phyloP scores from a whole-genome alignment of 2,797 vertebrate species.

The Gallinago solitaria region DNA sequence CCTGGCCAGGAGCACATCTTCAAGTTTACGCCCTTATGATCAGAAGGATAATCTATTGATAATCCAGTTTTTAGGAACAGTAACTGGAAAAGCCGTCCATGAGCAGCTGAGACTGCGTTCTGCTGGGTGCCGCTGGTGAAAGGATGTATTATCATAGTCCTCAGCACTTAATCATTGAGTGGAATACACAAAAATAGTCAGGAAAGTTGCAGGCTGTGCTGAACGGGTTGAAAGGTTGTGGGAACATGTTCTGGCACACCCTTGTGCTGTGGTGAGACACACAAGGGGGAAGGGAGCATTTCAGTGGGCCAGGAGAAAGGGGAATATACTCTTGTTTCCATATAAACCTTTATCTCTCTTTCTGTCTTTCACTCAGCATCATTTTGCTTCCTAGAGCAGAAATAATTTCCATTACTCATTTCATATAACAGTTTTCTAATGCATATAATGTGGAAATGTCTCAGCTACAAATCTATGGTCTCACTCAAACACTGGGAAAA shows the following conservation, averaged over 20 bases:
- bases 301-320: not conserved
- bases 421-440: not conserved
- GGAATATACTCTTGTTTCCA: not conserved
- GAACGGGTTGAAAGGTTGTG: conserved; percentile 65
- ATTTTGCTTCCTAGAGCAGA: conserved; percentile 36
- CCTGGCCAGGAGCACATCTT: not conserved
- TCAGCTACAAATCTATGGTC: not conserved
- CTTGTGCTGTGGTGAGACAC: not conserved
- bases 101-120: conserved; percentile 8
- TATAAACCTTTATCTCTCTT: conserved; percentile 13
- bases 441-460: not conserved
- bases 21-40: not conserved
- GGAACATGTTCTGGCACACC: conserved; percentile 58
- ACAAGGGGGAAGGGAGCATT: not conserved
- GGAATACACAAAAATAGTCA: conserved; percentile 46
- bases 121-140: not conserved
- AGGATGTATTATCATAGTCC: conserved; percentile 25
- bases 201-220: conserved; percentile 33
- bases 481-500: not conserved
- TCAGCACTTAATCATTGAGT: conserved; percentile 23
- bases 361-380: not conserved
- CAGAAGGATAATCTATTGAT: conserved; percentile 8
- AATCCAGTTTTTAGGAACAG: not conserved
- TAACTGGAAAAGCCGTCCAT: not conserved
- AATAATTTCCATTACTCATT: conserved; percentile 36